These are phyloP conservation scores for Ennomos erosarius DNA, from an alignment of 2,888 invertebrate genomes.

Conservation along the genomic window DNA sequence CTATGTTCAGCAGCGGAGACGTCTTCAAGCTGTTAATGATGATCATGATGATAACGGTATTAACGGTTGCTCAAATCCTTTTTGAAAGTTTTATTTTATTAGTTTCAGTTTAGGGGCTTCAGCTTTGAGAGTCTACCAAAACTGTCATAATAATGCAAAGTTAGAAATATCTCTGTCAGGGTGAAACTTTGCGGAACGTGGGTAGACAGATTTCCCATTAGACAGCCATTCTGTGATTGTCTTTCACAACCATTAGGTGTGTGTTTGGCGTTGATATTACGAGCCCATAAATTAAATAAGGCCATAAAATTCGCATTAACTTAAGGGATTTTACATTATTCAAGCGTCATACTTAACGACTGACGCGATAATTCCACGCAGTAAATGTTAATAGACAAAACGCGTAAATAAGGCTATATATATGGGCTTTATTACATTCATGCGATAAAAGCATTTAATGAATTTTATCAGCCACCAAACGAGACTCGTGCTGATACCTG, in stretches of 20 bases:
- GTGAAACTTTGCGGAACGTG: constrained; percentile 32
- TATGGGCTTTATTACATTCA: constrained; percentile 53
- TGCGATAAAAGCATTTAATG: constrained; percentile 59
- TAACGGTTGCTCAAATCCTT: constrained; percentile 1
- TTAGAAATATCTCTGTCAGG: constrained; percentile 36
- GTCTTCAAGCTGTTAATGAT: no score
- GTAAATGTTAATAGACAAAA: constrained; percentile 48
- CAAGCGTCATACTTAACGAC: constrained; percentile 54
- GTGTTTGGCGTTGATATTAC: constrained; percentile 40
- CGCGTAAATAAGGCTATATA: constrained; percentile 42
- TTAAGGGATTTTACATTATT: constrained; percentile 46
- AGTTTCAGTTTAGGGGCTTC: constrained; percentile 1
- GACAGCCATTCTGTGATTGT: constrained; percentile 42
- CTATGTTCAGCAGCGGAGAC: no score
- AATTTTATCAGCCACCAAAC: constrained; percentile 57
- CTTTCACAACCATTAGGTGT: constrained; percentile 40
- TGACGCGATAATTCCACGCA: constrained; percentile 49
- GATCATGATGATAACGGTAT: constrained; percentile 15
- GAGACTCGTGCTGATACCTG: constrained; percentile 48
- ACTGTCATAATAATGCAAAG: constrained; percentile 33
- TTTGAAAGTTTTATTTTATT: constrained; percentile 22
- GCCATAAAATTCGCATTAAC: constrained; percentile 50
- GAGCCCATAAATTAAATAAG: constrained; percentile 50
- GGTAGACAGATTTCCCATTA: constrained; percentile 38
- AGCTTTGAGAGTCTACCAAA: constrained; percentile 7